Evolutionary conservation across 2,888 invertebrate genomes (phyloP).

Genomic region (Augochlorella aurata): DNA sequence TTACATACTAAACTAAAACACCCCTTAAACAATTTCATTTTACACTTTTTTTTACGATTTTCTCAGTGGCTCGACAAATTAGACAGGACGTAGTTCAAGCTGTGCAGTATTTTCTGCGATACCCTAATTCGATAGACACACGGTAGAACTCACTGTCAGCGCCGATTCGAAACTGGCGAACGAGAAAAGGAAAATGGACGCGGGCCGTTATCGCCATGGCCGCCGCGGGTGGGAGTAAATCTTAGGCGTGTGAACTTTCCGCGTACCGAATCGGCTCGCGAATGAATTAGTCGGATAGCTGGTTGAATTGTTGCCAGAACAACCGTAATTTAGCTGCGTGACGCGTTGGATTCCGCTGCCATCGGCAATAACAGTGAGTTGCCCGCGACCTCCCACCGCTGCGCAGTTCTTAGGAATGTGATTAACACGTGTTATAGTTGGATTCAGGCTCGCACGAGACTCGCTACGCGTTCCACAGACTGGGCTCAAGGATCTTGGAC

Average conservation of each 20-base stretch:
- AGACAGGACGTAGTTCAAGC: neutral
- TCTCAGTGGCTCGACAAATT: neutral
- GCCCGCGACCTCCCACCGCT: slow-evolving; percentile 1
- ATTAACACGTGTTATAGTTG: slow-evolving; percentile 46
- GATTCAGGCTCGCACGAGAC: slow-evolving; percentile 47
- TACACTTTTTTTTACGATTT: neutral
- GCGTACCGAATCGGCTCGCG: slow-evolving; percentile 37
- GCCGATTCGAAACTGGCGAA: neutral
- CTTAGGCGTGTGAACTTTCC: slow-evolving; percentile 1
- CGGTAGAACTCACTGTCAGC: neutral
- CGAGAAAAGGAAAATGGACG: neutral
- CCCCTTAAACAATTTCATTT: neutral
- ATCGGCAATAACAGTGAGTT: slow-evolving; percentile 38
- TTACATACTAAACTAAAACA: neutral
- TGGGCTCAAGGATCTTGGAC: slow-evolving; percentile 51
- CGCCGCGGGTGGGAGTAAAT: too few species aligned
- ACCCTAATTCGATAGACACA: neutral
- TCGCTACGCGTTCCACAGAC: slow-evolving; percentile 48
- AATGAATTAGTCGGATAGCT: slow-evolving; percentile 25
- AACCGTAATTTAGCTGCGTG: slow-evolving; percentile 42
- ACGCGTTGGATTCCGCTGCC: slow-evolving; percentile 22
- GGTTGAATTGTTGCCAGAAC: slow-evolving; percentile 64
- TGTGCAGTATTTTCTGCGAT: neutral
- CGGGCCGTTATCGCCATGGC: neutral
- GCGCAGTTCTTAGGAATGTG: slow-evolving; percentile 17